These are phyloP conservation scores for Phthorimaea operculella DNA, from an alignment of 1,140 invertebrate species.

Conservation along the genomic window DNA sequence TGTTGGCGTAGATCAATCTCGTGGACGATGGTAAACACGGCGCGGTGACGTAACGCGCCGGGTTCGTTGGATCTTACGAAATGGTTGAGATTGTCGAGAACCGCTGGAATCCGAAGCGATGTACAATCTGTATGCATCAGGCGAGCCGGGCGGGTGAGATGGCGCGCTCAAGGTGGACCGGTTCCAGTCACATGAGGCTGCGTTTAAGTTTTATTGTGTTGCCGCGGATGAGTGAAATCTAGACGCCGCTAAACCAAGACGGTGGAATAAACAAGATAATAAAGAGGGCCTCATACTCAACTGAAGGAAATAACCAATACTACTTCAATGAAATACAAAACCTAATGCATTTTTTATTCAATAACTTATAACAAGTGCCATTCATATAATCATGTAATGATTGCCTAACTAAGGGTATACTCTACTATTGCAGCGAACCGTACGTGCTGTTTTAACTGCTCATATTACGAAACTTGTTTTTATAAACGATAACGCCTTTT, in stretches of 20 bases:
- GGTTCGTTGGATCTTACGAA: constrained; percentile 39
- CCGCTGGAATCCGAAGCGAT: constrained; percentile 27
- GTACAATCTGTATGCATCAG: constrained; percentile 27
- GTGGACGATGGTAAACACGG: constrained; percentile 47
- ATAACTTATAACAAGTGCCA: not conserved
- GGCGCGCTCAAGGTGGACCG: constrained; percentile 34
- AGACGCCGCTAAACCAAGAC: not conserved
- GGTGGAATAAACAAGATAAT: no score
- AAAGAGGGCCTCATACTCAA: no score
- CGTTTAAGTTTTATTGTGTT: not conserved
- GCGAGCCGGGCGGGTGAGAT: constrained; percentile 20
- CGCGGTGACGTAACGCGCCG: constrained; percentile 42
- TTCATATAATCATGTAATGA: not conserved
- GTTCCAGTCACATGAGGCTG: constrained; percentile 21
- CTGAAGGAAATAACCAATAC: no score
- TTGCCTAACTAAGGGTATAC: not conserved
- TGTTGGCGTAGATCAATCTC: constrained; percentile 35
- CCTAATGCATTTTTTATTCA: no score
- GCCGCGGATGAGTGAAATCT: constrained; percentile 1
- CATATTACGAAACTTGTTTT: constrained; percentile 1
- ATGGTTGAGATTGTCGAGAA: constrained; percentile 28
- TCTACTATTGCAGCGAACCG: not conserved
- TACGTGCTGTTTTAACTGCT: not conserved
- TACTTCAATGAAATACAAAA: no score
- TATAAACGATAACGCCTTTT: not conserved